A percentile compares a stretch with the other conserved stretches of the same genome.
Conservation (phyloP, 2,113 vertebrate species). For the Scomber scombrus region DNA sequence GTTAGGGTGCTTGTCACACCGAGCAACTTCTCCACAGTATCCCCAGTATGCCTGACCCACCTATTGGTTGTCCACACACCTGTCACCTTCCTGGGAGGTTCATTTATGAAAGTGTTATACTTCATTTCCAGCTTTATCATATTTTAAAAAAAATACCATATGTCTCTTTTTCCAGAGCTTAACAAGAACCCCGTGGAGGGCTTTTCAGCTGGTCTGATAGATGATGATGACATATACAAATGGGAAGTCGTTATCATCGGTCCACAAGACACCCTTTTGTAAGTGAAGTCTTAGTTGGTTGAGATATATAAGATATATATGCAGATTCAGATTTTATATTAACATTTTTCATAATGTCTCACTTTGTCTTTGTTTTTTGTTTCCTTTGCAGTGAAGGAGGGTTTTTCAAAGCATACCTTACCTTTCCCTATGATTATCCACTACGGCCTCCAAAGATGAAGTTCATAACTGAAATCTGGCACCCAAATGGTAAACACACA, state of each 20-base stretch:
- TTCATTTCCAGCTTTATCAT: neutral
- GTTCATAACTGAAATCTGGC: conserved; percentile 99
- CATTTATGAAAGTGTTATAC: neutral
- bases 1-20: too few relatives aligned
- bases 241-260: conserved; percentile 99
- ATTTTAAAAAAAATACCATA: neutral
- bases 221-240: conserved; percentile 99
- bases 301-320: neutral
- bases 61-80: neutral
- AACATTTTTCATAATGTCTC: neutral
- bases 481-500: conserved; percentile 92
- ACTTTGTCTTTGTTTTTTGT: conserved; percentile 14
- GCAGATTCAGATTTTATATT: too few relatives aligned
- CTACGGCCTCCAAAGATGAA: conserved; percentile 99
- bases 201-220: conserved; percentile 99
- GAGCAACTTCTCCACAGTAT: neutral
- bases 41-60: neutral
- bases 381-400: conserved; percentile 93
- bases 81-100: neutral
- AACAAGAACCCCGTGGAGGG: conserved; percentile 99
- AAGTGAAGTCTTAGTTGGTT: conserved; percentile 81
- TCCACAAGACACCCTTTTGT: conserved; percentile 98
- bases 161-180: conserved; percentile 87
- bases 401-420: conserved; percentile 99
- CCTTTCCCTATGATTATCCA: conserved; percentile 99